Percentiles rank a stretch among this genome's conserved stretches.
phyloP scores from a whole-genome alignment of 2,113 vertebrate genomes.

The Cairina moschata region DNA sequence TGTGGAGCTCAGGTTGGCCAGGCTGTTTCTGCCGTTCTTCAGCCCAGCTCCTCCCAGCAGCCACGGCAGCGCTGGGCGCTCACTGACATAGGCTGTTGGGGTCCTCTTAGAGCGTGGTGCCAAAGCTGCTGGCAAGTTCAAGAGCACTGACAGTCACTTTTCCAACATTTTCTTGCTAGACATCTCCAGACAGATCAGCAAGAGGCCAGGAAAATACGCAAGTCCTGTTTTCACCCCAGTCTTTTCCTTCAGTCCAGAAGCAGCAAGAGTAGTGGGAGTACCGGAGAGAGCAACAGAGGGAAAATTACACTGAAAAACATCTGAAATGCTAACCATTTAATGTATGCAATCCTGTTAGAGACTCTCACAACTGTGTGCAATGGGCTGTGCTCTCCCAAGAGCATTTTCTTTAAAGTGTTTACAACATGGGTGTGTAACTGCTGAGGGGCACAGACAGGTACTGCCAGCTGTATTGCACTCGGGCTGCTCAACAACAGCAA shows the following conservation, averaged over 20 bases:
- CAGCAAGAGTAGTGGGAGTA: neutral
- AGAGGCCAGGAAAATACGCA: neutral
- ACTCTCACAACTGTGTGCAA: neutral
- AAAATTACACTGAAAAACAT: neutral
- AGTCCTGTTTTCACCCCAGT: neutral
- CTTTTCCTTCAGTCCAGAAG: neutral
- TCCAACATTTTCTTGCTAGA: neutral
- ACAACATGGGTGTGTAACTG: neutral
- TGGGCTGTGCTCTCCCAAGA: neutral
- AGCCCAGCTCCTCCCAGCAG: neutral
- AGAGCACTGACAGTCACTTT: neutral
- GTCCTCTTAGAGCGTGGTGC: neutral
- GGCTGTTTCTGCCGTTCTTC: neutral
- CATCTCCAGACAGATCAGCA: neutral
- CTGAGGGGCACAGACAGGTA: neutral
- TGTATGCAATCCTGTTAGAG: neutral
- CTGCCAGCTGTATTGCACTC: fast-evolving
- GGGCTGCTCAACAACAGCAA: neutral
- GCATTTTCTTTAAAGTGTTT: neutral
- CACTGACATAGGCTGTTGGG: fast-evolving
- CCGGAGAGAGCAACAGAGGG: neutral
- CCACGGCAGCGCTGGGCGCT: neutral
- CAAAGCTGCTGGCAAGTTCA: neutral
- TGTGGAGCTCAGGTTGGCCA: neutral
- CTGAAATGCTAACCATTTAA: neutral